Evolutionary conservation across 2,888 invertebrate genomes (phyloP), one percentile per base, ranked within the genome.

Genomic region (Agriopis leucophaearia): DNA sequence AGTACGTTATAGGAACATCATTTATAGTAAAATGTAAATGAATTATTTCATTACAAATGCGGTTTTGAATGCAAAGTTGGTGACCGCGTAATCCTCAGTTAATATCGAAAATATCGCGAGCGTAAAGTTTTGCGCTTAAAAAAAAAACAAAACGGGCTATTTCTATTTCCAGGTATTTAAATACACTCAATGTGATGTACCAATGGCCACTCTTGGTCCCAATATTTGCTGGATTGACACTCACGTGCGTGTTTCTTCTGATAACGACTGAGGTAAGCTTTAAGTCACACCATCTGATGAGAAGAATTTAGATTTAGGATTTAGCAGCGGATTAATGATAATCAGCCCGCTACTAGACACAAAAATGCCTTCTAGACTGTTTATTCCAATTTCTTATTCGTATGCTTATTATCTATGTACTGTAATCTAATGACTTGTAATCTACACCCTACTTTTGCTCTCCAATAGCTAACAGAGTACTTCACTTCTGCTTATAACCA

Each of bases 201-300:
- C 88, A 86, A 68, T 89, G 90, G 89, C 74, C 84, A 0, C 73
- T 84, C 5, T 70, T 88, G 12, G 74, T 88, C 0, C 89, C 89
- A 6, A 74, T 90, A 0, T 64, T 82, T 4, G 80, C 77, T 16
- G 79, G 81, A 0, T 73, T 87, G 1, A 63, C 82, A 55, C 77
- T 80, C 40, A 75, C 75, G 1, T 89, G 91, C 68, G 70, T 88
- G 1, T 77, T 85, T 36, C 67, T 89, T 8, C 74, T 91, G 16
- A 61, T 85, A 2, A 77, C 89, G 70, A 83, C 80, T 51, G 84
- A 90, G 83, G 90, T 91, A 76, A 69, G 15, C 35, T 4, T 40
- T 12, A 15, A 27, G 27, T 27, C 27, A 27, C 27, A 27, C 27
- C n/a, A n/a, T n/a, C n/a, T n/a, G n/a, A n/a, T n/a, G n/a, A n/a